Conservation (phyloP, 2,888 invertebrate genomes). For the Cheilosia urbana region DNA sequence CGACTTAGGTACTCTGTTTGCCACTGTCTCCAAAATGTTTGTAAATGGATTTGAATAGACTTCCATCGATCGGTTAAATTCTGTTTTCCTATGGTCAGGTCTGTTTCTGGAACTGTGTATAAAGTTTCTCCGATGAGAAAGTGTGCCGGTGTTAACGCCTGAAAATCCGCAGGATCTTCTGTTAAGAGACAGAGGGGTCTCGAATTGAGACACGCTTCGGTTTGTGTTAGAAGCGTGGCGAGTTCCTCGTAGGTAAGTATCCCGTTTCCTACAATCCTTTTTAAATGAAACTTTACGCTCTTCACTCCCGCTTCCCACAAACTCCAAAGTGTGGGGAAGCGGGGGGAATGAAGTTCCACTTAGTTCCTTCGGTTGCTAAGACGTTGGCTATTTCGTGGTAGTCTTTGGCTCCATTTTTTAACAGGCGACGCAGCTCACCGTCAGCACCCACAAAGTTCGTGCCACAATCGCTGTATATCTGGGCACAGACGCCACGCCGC, state of each 20-base stretch:
- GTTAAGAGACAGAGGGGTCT: too few relatives aligned
- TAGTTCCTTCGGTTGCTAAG: conserved; percentile 17
- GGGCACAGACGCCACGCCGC: background rate
- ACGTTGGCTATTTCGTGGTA: conserved; percentile 13
- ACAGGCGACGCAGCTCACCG: background rate
- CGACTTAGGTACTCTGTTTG: background rate
- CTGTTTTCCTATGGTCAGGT: background rate
- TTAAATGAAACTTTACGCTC: too few relatives aligned
- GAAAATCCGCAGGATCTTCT: background rate
- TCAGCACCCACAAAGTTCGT: background rate
- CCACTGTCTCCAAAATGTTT: conserved; percentile 1
- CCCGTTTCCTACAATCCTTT: too few relatives aligned
- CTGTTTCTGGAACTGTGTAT: background rate
- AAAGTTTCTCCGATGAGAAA: background rate
- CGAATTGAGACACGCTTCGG: conserved; percentile 1
- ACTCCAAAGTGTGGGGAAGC: background rate
- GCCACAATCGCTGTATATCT: background rate
- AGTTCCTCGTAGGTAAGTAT: too few relatives aligned
- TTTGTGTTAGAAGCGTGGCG: background rate
- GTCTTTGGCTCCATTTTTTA: background rate
- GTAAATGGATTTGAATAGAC: background rate
- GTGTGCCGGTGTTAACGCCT: background rate
- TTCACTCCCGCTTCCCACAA: background rate
- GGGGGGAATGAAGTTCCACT: conserved; percentile 14
- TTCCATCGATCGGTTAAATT: background rate